Evolutionary conservation across 64 coral and sea anemone species (phyloP).

Genomic region (Montipora sp.): DNA sequence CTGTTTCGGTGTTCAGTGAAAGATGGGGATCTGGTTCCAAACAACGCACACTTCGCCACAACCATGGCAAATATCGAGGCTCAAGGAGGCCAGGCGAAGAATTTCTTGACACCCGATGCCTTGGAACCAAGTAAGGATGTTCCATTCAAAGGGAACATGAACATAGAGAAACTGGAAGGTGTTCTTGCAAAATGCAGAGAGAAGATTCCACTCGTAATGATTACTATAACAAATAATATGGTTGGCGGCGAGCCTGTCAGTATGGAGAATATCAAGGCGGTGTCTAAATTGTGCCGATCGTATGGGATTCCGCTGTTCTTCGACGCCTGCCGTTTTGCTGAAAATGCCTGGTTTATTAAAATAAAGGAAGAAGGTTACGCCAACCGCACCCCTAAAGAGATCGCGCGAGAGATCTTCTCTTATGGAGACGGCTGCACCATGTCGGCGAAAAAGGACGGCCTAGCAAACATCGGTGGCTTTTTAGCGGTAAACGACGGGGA

Average conservation of each 20-base stretch:
- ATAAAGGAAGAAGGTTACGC: slow-evolving; percentile 60
- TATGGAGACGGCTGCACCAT: slow-evolving; percentile 70
- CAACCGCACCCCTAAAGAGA: slow-evolving; percentile 58
- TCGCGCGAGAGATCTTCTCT: slow-evolving; percentile 64
- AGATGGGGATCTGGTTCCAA: slow-evolving; percentile 60
- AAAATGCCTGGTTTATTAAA: slow-evolving; percentile 84
- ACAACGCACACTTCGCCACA: slow-evolving; percentile 80
- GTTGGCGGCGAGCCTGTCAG: slow-evolving; percentile 63
- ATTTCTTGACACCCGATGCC: slow-evolving; percentile 48
- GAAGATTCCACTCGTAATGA: slow-evolving; percentile 45
- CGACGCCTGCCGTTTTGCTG: slow-evolving; percentile 77
- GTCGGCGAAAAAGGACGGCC: slow-evolving; percentile 76
- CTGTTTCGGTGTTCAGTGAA: slow-evolving; percentile 32
- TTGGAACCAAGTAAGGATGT: slow-evolving; percentile 49
- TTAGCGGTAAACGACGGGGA: slow-evolving; percentile 57
- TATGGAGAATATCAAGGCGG: slow-evolving; percentile 72
- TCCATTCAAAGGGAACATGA: slow-evolving; percentile 73
- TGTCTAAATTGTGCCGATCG: slow-evolving; percentile 65
- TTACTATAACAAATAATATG: slow-evolving; percentile 75
- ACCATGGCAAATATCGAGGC: slow-evolving; percentile 73
- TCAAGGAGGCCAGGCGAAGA: slow-evolving; percentile 43
- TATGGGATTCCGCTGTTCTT: slow-evolving; percentile 65
- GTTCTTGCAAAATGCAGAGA: slow-evolving; percentile 1
- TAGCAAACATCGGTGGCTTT: slow-evolving; percentile 71
- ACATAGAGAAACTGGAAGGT: slow-evolving; percentile 47